phyloP scores from a whole-genome alignment of 1,140 invertebrate species.

The Wiebesia pumilae region DNA sequence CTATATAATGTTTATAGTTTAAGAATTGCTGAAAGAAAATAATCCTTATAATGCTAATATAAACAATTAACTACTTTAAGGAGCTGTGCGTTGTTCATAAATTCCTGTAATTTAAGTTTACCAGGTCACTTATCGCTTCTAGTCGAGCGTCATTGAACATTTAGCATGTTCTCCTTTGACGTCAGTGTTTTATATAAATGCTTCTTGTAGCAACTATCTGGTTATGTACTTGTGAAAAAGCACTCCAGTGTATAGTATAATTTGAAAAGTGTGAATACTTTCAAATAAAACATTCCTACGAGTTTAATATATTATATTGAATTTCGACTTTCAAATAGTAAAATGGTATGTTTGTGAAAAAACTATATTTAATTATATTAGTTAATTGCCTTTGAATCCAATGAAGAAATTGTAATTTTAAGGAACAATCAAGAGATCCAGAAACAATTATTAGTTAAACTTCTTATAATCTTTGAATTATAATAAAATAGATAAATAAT shows the following conservation, averaged over 20 bases:
- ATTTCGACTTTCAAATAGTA: no score
- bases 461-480: no score
- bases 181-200: constrained; percentile 71
- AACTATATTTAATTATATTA: no score
- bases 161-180: constrained; percentile 72
- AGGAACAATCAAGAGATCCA: neutral
- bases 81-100: neutral
- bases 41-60: neutral
- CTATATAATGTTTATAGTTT: neutral
- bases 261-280: no score
- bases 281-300: no score
- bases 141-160: constrained; percentile 67
- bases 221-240: constrained; percentile 22
- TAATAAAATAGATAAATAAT: no score
- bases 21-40: neutral
- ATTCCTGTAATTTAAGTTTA: constrained; percentile 57
- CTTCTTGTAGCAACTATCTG: constrained; percentile 44
- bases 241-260: no score
- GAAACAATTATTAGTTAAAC: no score
- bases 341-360: no score
- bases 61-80: constrained; percentile 6
- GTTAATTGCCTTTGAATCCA: no score
- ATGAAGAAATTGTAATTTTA: no score
- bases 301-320: no score
- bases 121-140: constrained; percentile 68